phyloP scores from a whole-genome alignment of 2,113 vertebrate genomes.

The Macaca nemestrina region DNA sequence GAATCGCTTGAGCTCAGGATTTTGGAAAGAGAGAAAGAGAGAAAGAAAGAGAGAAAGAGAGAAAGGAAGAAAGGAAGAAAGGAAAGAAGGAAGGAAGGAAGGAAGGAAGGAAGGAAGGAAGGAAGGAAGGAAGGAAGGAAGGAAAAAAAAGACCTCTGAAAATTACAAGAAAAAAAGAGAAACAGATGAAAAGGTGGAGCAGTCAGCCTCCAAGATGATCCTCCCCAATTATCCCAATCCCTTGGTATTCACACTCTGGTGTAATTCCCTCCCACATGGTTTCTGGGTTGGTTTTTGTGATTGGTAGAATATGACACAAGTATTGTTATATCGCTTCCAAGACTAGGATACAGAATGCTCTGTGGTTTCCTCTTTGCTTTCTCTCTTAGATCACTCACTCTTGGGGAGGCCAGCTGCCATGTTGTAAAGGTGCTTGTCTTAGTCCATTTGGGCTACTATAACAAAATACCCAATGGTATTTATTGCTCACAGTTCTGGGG shows the following conservation, averaged over 20 bases:
- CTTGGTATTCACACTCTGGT: background rate
- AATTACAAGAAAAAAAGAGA: background rate
- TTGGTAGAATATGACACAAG: background rate
- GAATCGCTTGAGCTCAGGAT: too few species aligned
- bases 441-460: background rate
- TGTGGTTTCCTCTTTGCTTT: background rate
- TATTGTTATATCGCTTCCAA: background rate
- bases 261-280: background rate
- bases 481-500: background rate
- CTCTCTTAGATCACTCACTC: background rate
- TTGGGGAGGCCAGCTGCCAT: background rate
- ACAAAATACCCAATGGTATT: background rate
- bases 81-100: fast-evolving
- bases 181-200: background rate
- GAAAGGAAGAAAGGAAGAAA: fast-evolving
- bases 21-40: too few species aligned
- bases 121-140: too few species aligned
- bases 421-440: background rate
- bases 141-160: background rate
- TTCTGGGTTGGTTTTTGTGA: background rate
- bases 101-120: too few species aligned
- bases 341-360: background rate
- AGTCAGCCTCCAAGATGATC: background rate
- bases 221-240: background rate
- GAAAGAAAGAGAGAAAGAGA: background rate